Evolutionary conservation across 2,113 vertebrate genomes (phyloP).

Genomic region (Sphyrna mokarran): DNA sequence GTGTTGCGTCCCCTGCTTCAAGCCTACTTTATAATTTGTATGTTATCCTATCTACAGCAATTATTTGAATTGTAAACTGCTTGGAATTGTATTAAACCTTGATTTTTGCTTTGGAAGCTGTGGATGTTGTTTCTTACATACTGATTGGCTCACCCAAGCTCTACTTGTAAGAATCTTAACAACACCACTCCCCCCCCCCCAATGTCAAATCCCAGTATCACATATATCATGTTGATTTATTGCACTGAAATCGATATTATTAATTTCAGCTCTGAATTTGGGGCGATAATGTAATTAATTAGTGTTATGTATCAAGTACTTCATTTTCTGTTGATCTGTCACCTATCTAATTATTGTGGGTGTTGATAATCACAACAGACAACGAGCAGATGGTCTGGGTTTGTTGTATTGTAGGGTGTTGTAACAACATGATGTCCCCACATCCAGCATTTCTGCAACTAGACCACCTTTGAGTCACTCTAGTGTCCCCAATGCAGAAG

Average conservation of each 20-base stretch:
- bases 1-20: too few species aligned
- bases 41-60: not conserved
- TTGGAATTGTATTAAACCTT: not conserved
- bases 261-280: constrained; percentile 4
- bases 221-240: not conserved
- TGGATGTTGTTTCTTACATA: not conserved
- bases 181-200: too few species aligned
- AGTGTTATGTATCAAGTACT: not conserved
- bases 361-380: not conserved
- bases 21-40: not conserved
- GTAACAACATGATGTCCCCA: not conserved
- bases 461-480: not conserved
- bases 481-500: not conserved
- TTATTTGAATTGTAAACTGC: not conserved
- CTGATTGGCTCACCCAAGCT: not conserved
- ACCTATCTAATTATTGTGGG: constrained; percentile 8
- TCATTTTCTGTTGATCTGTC: not conserved
- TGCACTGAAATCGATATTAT: not conserved
- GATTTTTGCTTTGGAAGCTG: not conserved
- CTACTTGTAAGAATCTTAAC: not conserved
- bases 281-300: not conserved
- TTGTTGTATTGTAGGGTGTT: not conserved
- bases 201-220: not conserved
- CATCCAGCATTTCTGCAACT: not conserved
- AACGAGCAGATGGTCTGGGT: not conserved